Percentiles rank a stretch among this genome's conserved stretches.
Conservation (phyloP, 2,888 invertebrate genomes). For the Diadegma fenestrale region DNA sequence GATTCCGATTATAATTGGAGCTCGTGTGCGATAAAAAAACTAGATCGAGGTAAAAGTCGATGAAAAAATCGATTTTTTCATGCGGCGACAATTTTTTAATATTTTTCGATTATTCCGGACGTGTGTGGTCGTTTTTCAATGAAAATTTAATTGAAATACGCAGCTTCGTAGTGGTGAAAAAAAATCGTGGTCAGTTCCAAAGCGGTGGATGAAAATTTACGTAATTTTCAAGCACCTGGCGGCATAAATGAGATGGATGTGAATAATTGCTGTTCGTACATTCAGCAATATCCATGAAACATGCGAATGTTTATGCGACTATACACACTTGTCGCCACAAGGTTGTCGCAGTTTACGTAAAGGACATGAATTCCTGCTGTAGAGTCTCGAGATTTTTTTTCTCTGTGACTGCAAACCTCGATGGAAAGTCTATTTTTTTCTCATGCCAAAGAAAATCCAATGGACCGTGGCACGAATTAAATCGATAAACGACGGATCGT, state of each 20-base stretch:
- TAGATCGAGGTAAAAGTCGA: background rate
- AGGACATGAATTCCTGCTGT: slow-evolving; percentile 41
- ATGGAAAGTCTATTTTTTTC: background rate
- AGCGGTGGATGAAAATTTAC: slow-evolving; percentile 42
- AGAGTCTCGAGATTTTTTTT: slow-evolving; percentile 4
- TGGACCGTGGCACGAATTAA: background rate
- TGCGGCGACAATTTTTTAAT: background rate
- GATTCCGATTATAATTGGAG: background rate
- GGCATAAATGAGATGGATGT: slow-evolving; percentile 1
- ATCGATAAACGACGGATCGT: slow-evolving; percentile 11
- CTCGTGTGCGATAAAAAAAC: background rate
- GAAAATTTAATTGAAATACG: background rate
- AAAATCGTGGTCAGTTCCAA: background rate
- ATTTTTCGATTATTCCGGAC: background rate
- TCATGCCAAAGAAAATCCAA: background rate
- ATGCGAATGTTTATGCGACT: slow-evolving; percentile 17
- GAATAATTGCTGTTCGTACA: slow-evolving; percentile 1
- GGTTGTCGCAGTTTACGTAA: slow-evolving; percentile 65
- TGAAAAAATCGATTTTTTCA: background rate
- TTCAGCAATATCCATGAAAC: slow-evolving; percentile 11
- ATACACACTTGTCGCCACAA: slow-evolving; percentile 50
- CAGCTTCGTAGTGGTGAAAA: background rate
- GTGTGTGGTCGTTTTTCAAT: background rate
- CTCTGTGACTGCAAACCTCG: background rate
- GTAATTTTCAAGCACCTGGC: slow-evolving; percentile 34